Evolutionary conservation across 2,113 vertebrate species (phyloP).

Genomic region (Picathartes gymnocephalus): DNA sequence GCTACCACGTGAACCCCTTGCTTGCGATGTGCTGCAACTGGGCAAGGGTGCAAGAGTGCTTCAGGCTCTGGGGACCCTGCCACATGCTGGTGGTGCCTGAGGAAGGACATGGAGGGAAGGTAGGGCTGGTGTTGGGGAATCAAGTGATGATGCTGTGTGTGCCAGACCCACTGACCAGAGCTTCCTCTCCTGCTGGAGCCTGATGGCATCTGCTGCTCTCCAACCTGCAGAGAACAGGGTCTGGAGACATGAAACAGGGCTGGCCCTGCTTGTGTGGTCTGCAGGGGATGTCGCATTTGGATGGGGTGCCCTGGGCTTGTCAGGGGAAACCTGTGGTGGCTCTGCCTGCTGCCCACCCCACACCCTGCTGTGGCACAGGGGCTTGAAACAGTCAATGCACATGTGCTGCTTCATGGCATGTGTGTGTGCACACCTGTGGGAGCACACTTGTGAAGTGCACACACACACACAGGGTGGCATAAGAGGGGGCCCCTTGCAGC

Average conservation of each 20-base stretch:
- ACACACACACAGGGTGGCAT: neutral
- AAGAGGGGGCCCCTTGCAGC: neutral
- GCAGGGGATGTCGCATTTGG: accelerated
- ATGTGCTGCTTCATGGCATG: neutral
- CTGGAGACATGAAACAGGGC: neutral
- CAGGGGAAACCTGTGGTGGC: neutral
- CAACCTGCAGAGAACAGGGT: neutral
- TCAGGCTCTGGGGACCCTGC: neutral
- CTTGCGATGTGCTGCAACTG: neutral
- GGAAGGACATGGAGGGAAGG: neutral
- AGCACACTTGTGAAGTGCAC: accelerated
- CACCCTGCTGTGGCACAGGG: accelerated
- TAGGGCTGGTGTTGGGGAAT: neutral
- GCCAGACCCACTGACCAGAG: neutral
- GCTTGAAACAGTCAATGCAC: neutral
- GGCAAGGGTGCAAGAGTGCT: neutral
- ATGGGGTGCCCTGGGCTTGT: accelerated
- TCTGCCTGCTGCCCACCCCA: neutral
- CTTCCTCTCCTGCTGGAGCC: neutral
- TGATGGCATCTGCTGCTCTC: neutral
- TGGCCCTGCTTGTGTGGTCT: neutral
- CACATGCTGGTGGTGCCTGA: accelerated
- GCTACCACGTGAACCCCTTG: accelerated
- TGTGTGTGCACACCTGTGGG: neutral
- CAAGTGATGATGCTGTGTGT: neutral